Conservation (phyloP, 2,113 vertebrate species). For the Rousettus leschenaultii region DNA sequence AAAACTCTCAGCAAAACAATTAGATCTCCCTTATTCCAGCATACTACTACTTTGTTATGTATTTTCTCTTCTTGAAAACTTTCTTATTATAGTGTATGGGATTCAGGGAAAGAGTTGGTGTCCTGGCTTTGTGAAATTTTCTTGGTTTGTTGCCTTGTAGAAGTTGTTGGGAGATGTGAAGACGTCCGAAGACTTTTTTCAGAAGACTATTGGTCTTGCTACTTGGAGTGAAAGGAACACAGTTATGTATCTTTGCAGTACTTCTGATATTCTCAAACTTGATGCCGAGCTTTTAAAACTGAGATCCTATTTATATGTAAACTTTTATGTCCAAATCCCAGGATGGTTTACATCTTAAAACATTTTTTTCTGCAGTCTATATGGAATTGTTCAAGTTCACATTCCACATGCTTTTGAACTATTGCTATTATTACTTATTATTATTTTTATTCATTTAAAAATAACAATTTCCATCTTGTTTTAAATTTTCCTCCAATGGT, state of each 20-base stretch:
- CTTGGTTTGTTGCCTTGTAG: background rate
- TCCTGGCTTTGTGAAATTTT: background rate
- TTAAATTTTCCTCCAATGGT: background rate
- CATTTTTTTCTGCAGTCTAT: background rate
- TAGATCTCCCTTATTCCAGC: background rate
- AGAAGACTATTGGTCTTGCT: background rate
- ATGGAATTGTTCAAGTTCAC: background rate
- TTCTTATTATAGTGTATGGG: background rate
- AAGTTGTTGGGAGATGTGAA: background rate
- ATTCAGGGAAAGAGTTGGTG: background rate
- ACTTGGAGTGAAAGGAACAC: background rate
- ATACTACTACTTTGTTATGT: background rate
- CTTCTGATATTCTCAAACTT: background rate
- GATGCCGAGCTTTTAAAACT: background rate
- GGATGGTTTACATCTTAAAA: background rate
- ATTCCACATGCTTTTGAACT: no score
- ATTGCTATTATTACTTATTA: background rate
- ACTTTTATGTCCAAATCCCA: background rate
- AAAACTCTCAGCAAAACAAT: background rate
- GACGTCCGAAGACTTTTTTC: background rate
- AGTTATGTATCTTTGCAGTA: background rate
- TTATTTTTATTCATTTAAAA: background rate
- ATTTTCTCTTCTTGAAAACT: background rate
- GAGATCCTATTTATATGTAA: background rate
- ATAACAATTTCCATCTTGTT: background rate